phyloP scores from a whole-genome alignment of 1,140 invertebrate genomes.

The Eriosoma lanigerum region DNA sequence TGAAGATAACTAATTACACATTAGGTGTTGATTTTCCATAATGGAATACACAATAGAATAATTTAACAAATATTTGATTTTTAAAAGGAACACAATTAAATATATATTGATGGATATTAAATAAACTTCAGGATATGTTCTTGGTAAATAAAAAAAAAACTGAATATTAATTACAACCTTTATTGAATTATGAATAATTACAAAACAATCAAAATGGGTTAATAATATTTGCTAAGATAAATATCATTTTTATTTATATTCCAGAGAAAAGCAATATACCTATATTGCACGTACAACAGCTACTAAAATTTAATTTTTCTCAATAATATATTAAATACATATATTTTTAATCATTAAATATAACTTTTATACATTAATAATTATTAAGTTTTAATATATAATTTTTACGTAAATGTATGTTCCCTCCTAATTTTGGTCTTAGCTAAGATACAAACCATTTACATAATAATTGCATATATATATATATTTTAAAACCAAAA shows the following conservation, averaged over 20 bases:
- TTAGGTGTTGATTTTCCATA: too few species aligned
- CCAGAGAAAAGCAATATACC: slow-evolving; percentile 50
- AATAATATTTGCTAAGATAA: slow-evolving; percentile 51
- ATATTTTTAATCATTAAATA: slow-evolving; percentile 43
- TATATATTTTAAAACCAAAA: slow-evolving; percentile 45
- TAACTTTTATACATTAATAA: slow-evolving; percentile 43
- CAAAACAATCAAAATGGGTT: slow-evolving; percentile 52
- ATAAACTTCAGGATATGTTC: too few species aligned
- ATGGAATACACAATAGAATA: too few species aligned
- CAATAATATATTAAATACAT: slow-evolving; percentile 49
- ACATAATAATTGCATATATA: slow-evolving; percentile 29
- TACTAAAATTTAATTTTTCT: slow-evolving; percentile 46
- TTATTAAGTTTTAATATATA: slow-evolving; percentile 42
- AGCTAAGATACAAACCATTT: slow-evolving; percentile 45
- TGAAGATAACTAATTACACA: too few species aligned
- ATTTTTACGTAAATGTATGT: slow-evolving; percentile 18
- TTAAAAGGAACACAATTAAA: too few species aligned
- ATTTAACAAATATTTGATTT: too few species aligned
- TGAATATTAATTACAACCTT: slow-evolving; percentile 45
- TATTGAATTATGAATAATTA: slow-evolving; percentile 50
- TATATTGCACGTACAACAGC: slow-evolving; percentile 51
- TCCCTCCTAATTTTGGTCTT: slow-evolving; percentile 37
- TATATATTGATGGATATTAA: too few species aligned
- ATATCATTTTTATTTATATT: slow-evolving; percentile 44
- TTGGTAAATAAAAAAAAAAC: slow-evolving; percentile 6